A percentile compares a stretch with the other conserved stretches of the same genome.
phyloP scores from a whole-genome alignment of 2,113 vertebrate species.

The Poicephalus gulielmi region DNA sequence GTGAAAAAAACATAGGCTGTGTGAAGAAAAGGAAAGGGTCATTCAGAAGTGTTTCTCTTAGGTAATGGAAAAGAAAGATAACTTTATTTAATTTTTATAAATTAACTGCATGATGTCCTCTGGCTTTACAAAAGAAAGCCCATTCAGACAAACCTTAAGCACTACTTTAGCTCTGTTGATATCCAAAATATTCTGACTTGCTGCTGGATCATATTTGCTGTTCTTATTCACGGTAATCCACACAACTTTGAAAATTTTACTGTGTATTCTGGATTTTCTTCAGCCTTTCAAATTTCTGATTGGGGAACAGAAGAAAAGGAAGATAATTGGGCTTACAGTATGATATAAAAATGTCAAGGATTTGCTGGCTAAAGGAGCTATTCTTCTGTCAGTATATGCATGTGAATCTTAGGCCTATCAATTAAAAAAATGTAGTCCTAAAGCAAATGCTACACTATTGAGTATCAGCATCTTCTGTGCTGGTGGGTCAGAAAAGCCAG shows the following conservation, averaged over 20 bases:
- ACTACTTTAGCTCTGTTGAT: background rate
- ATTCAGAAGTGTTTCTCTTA: conserved; percentile 6
- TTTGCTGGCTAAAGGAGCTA: background rate
- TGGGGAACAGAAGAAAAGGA: background rate
- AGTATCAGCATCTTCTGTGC: background rate
- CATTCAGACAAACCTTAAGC: background rate
- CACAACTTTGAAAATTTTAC: background rate
- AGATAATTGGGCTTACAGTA: background rate
- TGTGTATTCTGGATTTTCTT: background rate
- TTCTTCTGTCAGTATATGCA: background rate
- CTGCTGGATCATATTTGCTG: background rate
- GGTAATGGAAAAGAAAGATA: background rate
- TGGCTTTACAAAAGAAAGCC: background rate
- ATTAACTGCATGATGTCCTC: background rate
- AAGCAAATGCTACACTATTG: background rate
- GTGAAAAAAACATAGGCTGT: conserved; percentile 8
- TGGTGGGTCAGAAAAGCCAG: background rate
- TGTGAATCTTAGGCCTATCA: background rate
- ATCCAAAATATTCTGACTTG: background rate
- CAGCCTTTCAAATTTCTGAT: background rate
- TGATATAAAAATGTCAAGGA: conserved; percentile 15
- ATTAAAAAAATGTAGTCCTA: background rate
- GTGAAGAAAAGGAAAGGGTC: conserved; percentile 9
- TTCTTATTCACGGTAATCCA: background rate
- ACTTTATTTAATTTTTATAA: background rate